phyloP scores from a whole-genome alignment of 2,797 vertebrate species.

The Platalea minor region DNA sequence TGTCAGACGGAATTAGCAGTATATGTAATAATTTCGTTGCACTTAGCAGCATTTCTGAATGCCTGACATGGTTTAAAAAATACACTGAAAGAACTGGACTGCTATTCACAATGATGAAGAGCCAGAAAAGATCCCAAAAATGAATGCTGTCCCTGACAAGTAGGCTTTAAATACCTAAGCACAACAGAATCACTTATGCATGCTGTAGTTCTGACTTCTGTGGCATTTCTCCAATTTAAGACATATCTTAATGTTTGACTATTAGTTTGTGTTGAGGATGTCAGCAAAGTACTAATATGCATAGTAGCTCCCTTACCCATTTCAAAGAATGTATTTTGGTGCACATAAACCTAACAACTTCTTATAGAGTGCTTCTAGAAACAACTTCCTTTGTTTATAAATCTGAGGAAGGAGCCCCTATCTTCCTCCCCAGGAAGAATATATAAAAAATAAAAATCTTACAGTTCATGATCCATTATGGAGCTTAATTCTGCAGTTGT shows the following conservation, averaged over 20 bases:
- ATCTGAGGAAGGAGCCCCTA: background rate
- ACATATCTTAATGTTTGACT: background rate
- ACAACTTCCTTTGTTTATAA: background rate
- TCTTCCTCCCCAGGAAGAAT: background rate
- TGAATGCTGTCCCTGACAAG: background rate
- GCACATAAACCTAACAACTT: background rate
- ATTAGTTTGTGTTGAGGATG: background rate
- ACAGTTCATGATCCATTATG: background rate
- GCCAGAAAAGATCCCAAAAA: background rate
- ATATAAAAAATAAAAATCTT: background rate
- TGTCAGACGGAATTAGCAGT: background rate
- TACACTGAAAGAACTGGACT: background rate
- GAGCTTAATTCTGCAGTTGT: background rate
- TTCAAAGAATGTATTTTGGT: background rate
- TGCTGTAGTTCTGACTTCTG: background rate
- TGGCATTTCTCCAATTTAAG: background rate
- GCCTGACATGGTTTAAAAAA: background rate
- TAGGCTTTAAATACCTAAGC: conserved; percentile 22
- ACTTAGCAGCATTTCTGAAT: background rate
- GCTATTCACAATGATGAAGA: background rate
- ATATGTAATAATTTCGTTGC: background rate
- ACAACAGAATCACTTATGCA: conserved; percentile 4
- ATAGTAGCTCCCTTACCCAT: background rate
- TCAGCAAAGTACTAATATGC: background rate
- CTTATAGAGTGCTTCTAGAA: background rate